Evolutionary conservation across 2,797 vertebrate species (phyloP), one percentile per base, ranked within the genome.

Genomic region (Coregonus ussuriensis): DNA sequence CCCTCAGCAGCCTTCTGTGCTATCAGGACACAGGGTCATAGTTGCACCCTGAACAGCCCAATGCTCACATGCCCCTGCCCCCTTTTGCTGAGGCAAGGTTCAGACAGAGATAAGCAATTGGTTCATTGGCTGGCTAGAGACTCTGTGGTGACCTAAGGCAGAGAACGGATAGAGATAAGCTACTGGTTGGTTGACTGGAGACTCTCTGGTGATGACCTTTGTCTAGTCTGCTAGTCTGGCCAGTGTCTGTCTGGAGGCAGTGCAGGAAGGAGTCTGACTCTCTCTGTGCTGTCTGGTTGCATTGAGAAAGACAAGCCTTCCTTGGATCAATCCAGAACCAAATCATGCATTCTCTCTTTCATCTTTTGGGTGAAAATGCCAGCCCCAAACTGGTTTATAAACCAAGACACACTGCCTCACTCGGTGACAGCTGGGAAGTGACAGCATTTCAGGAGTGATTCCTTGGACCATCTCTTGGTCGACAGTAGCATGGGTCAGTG

Each of bases 201-300:
- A 85, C 81, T 87, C 79, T 80, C 52, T 74, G 79, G 68, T 92
- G 59, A 63, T 63, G 91, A 92, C 91, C 89, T 92, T 87, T 91
- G 89, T 71, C 84, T 88, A 86, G 82, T 82, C 69, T 79, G 74
- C 81, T 88, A 25, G 84, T 85, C 88, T 86, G 79, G 69, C 79
- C 83, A 83, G 76, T 81, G 84, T 89, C 83, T 88, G 80, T 63
- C 59, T n/a, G 21, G 21, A 29, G 21, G n/a, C 9, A 63, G n/a
- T 11, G 7, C n/a, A 63, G 59, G 81, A 80, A 74, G 77, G 85
- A 85, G 91, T 85, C 76, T 89, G 77, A 75, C 9, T 87, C 75
- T 63, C n/a, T 63, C 59, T 83, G 71, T 77, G 78, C 33, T 87
- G 80, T 88, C 80, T 81, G 76, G 83, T 75, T 80, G 56, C 74